These are phyloP conservation scores for Galago senegalensis DNA, from an alignment of 2,797 vertebrate genomes.

Conservation along the genomic window DNA sequence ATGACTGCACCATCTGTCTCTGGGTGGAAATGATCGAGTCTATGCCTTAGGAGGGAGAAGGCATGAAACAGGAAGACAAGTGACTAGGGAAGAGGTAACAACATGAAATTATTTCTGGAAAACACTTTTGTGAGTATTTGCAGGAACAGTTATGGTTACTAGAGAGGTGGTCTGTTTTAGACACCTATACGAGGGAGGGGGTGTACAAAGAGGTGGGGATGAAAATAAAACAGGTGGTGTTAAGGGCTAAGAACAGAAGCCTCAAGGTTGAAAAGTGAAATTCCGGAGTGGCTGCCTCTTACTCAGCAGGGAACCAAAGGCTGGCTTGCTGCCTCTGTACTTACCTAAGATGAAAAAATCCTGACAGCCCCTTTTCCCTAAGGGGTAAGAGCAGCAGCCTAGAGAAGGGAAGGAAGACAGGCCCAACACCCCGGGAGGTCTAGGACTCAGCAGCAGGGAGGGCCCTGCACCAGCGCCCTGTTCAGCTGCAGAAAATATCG, in stretches of 20 bases:
- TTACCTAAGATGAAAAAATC: constrained; percentile 71
- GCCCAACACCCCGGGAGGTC: neutral
- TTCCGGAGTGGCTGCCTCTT: neutral
- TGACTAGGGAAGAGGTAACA: neutral
- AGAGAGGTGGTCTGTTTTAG: constrained; percentile 34
- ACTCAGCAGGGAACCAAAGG: constrained; percentile 67
- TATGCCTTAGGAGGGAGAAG: neutral
- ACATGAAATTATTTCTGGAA: constrained; percentile 55
- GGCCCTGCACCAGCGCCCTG: neutral
- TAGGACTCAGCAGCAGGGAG: neutral
- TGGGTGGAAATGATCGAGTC: neutral
- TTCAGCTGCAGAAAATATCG: constrained; percentile 78
- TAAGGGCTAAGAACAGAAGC: constrained; percentile 4
- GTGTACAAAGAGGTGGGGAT: neutral
- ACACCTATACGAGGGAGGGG: neutral
- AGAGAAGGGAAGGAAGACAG: neutral
- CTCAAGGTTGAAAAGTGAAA: constrained; percentile 45
- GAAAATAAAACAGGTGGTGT: neutral
- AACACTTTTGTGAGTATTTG: constrained; percentile 40
- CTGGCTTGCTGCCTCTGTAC: neutral
- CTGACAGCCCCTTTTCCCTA: constrained; percentile 67
- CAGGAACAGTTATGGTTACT: constrained; percentile 56
- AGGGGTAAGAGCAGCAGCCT: neutral
- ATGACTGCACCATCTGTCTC: neutral
- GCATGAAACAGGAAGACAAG: neutral